phyloP scores from a whole-genome alignment of 1,140 invertebrate genomes.

The Ceratina japonica region DNA sequence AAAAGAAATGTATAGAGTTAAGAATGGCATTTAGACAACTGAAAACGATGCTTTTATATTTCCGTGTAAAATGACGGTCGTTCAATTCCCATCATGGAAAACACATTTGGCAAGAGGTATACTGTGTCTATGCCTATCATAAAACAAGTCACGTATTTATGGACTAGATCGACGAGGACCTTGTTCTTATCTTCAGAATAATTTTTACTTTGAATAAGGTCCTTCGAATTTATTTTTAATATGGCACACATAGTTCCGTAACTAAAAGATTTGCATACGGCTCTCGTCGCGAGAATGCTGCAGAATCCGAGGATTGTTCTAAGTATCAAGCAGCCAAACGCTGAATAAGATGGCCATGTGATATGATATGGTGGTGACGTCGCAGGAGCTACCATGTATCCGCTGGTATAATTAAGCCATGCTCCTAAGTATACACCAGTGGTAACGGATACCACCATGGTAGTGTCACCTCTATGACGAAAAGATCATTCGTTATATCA shows the following conservation, averaged over 20 bases:
- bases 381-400: slow-evolving; percentile 82
- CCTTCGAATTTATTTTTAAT: slow-evolving; percentile 83
- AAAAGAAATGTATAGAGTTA: neutral
- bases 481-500: neutral
- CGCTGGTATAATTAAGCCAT: slow-evolving; percentile 91
- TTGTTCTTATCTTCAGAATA: slow-evolving; percentile 84
- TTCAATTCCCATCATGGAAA: slow-evolving; percentile 87
- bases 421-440: slow-evolving; percentile 89
- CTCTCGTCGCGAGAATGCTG: slow-evolving; percentile 84
- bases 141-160: slow-evolving; percentile 89
- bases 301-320: slow-evolving; percentile 88
- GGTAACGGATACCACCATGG: slow-evolving; percentile 89
- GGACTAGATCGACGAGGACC: slow-evolving; percentile 88
- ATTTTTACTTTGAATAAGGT: slow-evolving; percentile 82
- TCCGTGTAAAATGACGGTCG: slow-evolving; percentile 91
- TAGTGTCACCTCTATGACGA: slow-evolving; percentile 89
- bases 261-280: slow-evolving; percentile 84
- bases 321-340: slow-evolving; percentile 83
- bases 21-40: neutral
- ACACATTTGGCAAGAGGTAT: slow-evolving; percentile 89
- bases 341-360: slow-evolving; percentile 87
- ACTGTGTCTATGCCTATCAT: slow-evolving; percentile 88
- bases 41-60: slow-evolving; percentile 80
- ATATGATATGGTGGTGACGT: slow-evolving; percentile 85
- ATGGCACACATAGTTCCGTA: slow-evolving; percentile 86